Base-by-base conservation (phyloP, 2,888 invertebrate species). In the Drosophila cognata region DNA sequence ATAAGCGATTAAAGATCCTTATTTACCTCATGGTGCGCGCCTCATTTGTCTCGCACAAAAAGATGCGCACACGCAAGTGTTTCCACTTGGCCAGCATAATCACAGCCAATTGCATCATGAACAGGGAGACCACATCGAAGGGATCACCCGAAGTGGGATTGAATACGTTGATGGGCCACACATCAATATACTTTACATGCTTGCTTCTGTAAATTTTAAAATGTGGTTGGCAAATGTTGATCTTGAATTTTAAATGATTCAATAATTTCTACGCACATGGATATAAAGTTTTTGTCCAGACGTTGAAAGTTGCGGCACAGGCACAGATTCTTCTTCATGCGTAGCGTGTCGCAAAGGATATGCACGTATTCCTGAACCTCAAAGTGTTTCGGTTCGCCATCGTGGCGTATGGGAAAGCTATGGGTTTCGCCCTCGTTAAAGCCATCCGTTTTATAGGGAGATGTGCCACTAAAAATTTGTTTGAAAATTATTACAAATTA, bases 91-190 rank as follows among this genome's bases (percentile, higher is more conserved):
- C 95, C 29, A 98, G 96, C 95, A 98, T 98, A 61, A 99, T 99
- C 82, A 99, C 99, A 0, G 99, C 98, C 77, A 99, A 94, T 91
- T 99, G 99, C 93, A 99, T 96, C 95, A 99, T 97, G 94, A 99
- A 99, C 74, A 99, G 94, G 16, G 98, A 96, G 4, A 97, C 97
- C 77, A 97, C 97, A 80, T 98, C 98, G 94, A 98, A 98, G 62
- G 96, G 96, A 93, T 95, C 97, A 90, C 94, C 96, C 92, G 95
- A 95, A 71, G 94, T 95, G 74, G 96, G 97, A 89, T 95, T 94
- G 79, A 99, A 95, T 80, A 98, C 96, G 92, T 99, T 99, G 2
- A 99, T 96, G 2, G 99, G 97, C 99, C 99, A 99, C 6, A 99
- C 98, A 94, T 99, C 99, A 68, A 99, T 98, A 93, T 96, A 98